These are phyloP conservation scores for Sepioteuthis lessoniana DNA, from an alignment of 2,888 invertebrate species.

Conservation along the genomic window DNA sequence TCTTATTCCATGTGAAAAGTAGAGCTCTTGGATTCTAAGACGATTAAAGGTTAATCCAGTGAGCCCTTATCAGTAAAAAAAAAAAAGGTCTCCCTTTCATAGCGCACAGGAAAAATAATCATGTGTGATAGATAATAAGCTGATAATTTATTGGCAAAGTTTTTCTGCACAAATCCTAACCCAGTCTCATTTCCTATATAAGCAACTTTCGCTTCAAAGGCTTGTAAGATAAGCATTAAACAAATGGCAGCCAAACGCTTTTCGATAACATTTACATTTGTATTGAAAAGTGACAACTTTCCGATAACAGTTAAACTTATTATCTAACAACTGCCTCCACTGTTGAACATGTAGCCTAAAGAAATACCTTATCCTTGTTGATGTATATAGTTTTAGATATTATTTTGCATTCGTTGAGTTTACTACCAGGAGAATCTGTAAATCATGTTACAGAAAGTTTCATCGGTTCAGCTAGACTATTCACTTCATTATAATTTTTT, in stretches of 20 bases:
- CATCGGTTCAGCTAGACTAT: too few relatives aligned
- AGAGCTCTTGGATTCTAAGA: background rate
- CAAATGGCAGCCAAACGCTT: background rate
- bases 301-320: too few relatives aligned
- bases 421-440: too few relatives aligned
- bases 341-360: too few relatives aligned
- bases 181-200: background rate
- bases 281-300: too few relatives aligned
- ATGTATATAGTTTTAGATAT: too few relatives aligned
- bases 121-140: background rate
- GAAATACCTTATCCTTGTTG: too few relatives aligned
- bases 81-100: background rate
- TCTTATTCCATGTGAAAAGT: background rate
- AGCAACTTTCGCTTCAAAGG: background rate
- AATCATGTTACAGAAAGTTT: too few relatives aligned
- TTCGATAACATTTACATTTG: background rate
- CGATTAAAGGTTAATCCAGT: background rate
- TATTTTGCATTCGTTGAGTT: too few relatives aligned
- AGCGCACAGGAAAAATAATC: background rate
- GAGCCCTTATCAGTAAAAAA: conserved; percentile 16
- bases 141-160: background rate
- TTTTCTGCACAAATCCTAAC: background rate
- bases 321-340: too few relatives aligned
- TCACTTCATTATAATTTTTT: too few relatives aligned
- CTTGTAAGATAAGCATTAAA: background rate